Conservation (phyloP, 2,797 vertebrate genomes). For the Sternotherus odoratus region DNA sequence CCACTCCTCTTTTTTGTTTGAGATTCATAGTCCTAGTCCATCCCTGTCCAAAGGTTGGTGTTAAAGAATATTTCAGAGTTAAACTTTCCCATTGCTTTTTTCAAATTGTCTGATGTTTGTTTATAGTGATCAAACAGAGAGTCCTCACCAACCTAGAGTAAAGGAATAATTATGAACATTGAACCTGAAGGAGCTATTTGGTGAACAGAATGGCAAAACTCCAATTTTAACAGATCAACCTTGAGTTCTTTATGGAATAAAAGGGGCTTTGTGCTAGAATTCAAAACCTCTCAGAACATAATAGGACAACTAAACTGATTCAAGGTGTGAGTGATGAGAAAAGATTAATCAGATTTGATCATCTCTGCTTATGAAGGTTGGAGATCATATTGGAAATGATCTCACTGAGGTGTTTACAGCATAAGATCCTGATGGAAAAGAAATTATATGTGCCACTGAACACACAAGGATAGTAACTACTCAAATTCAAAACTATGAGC, state of each 20-base stretch:
- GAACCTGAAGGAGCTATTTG: constrained; percentile 8
- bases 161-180: background rate
- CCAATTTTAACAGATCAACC: background rate
- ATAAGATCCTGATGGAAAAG: background rate
- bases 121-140: background rate
- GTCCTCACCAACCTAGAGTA: background rate
- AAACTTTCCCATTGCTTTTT: background rate
- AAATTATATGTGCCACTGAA: background rate
- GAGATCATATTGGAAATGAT: background rate
- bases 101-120: background rate
- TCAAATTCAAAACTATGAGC: background rate
- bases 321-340: background rate
- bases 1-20: background rate
- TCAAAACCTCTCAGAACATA: background rate
- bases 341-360: background rate
- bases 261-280: background rate
- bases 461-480: background rate
- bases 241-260: background rate
- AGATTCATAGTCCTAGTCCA: background rate
- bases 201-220: background rate
- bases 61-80: background rate
- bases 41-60: background rate
- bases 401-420: background rate
- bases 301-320: background rate
- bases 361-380: background rate